A percentile compares a stretch with the other conserved stretches of the same genome.
Evolutionary conservation across 2,797 vertebrate genomes (phyloP).

Genomic region (Poecilia wingei): DNA sequence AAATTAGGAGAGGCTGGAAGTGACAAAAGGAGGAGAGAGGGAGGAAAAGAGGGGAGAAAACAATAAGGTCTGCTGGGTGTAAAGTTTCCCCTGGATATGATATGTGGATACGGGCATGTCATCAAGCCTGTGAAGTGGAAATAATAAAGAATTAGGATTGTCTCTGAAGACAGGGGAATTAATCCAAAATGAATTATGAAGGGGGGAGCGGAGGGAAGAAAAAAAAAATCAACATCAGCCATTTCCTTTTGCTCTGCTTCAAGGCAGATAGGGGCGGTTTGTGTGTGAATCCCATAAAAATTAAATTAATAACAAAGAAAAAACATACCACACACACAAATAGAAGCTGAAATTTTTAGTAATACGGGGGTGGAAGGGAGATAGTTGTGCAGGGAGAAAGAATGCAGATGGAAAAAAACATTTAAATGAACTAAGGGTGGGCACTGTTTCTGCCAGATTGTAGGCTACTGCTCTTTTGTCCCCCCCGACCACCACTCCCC

Average conservation of each 20-base stretch:
- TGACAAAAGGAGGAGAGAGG: constrained; percentile 33
- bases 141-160: constrained; percentile 84
- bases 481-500: constrained; percentile 62
- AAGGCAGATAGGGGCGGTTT: constrained; percentile 74
- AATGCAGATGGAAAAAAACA: constrained; percentile 63
- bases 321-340: constrained; percentile 50
- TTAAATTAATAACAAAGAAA: constrained; percentile 74
- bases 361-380: constrained; percentile 59
- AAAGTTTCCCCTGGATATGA: constrained; percentile 79
- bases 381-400: constrained; percentile 60
- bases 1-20: constrained; percentile 27
- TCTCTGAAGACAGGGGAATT: constrained; percentile 82
- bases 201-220: constrained; percentile 26
- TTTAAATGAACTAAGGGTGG: constrained; percentile 67
- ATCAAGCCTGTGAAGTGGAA: constrained; percentile 81
- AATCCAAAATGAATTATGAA: constrained; percentile 82
- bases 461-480: constrained; percentile 66
- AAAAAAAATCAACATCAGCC: constrained; percentile 73
- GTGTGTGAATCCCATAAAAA: constrained; percentile 72
- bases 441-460: constrained; percentile 79
- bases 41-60: constrained; percentile 46
- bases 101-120: constrained; percentile 80
- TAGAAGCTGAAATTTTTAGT: constrained; percentile 59
- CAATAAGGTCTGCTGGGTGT: constrained; percentile 74
- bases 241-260: constrained; percentile 75